Percentiles rank a stretch among this genome's conserved stretches.
These are phyloP conservation scores for Rhynchomys soricoides DNA, from an alignment of 2,113 vertebrate species.

Conservation along the genomic window DNA sequence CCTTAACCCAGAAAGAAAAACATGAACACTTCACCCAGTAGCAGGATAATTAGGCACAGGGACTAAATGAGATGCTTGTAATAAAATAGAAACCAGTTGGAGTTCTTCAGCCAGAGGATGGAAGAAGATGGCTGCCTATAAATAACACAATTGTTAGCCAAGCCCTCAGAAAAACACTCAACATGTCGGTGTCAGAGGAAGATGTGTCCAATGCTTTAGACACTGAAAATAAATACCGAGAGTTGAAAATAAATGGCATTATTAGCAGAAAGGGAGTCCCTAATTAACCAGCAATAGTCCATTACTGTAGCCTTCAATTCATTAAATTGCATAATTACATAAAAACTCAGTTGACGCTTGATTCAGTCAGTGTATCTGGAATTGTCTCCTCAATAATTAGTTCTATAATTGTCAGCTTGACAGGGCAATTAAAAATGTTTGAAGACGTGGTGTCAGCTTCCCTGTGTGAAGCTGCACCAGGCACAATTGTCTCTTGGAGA, in stretches of 20 bases:
- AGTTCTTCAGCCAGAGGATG: not conserved
- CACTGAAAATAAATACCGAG: slow-evolving; percentile 78
- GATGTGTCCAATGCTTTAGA: slow-evolving; percentile 60
- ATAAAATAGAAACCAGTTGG: slow-evolving; percentile 45
- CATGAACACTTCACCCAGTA: not conserved
- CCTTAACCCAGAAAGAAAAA: not conserved
- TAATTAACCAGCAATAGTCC: slow-evolving; percentile 89
- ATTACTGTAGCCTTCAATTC: slow-evolving; percentile 90
- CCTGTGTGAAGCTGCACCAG: slow-evolving; percentile 38
- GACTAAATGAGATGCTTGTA: not conserved
- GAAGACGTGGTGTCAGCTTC: slow-evolving; percentile 86
- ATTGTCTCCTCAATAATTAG: slow-evolving; percentile 91
- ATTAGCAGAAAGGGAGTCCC: slow-evolving; percentile 87
- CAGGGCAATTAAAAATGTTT: slow-evolving; percentile 91
- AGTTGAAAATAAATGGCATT: slow-evolving; percentile 85
- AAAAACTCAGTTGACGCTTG: slow-evolving; percentile 84
- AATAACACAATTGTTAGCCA: slow-evolving; percentile 30
- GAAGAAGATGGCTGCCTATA: not conserved
- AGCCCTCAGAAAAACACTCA: slow-evolving; percentile 57
- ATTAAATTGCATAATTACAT: slow-evolving; percentile 90
- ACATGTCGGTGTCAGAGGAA: slow-evolving; percentile 57
- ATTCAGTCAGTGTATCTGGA: slow-evolving; percentile 86
- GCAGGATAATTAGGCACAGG: not conserved
- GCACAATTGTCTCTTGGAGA: slow-evolving; percentile 61
- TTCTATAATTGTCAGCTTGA: slow-evolving; percentile 90